Conservation (phyloP, 2,797 vertebrate genomes). For the Bradypodion ventrale region DNA sequence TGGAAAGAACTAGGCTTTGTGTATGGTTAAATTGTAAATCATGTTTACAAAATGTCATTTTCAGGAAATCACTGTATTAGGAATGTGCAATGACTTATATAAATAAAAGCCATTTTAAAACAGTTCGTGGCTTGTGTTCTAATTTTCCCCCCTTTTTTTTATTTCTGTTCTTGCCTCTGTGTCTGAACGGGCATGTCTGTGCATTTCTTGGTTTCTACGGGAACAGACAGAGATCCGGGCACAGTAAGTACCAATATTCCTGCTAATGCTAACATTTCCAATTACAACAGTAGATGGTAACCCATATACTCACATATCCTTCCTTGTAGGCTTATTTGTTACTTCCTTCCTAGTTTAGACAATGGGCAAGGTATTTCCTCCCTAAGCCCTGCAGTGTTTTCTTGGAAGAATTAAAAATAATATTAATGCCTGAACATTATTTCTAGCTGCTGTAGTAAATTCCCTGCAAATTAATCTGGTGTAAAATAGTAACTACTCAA, state of each 20-base stretch:
- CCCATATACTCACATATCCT: constrained; percentile 21
- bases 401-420: neutral
- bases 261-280: constrained; percentile 57
- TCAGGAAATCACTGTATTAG: constrained; percentile 86
- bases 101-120: constrained; percentile 88
- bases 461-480: constrained; percentile 31
- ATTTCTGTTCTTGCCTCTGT: constrained; percentile 85
- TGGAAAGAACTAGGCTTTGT: constrained; percentile 76
- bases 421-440: neutral
- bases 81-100: constrained; percentile 85
- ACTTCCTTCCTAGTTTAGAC: constrained; percentile 33
- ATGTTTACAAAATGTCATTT: constrained; percentile 84
- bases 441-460: constrained; percentile 11
- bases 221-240: constrained; percentile 91
- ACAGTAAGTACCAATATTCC: constrained; percentile 87
- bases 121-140: constrained; percentile 83
- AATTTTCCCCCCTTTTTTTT: constrained; percentile 85
- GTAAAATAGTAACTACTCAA: constrained; percentile 26
- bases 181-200: constrained; percentile 83
- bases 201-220: constrained; percentile 83
- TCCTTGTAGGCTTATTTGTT: constrained; percentile 18
- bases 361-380: neutral
- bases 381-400: constrained; percentile 17
- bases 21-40: constrained; percentile 81
- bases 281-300: constrained; percentile 20